A percentile compares a stretch with the other conserved stretches of the same genome.
Evolutionary conservation across 2,113 vertebrate genomes (phyloP).

Genomic region (Hippocampus abdominalis): DNA sequence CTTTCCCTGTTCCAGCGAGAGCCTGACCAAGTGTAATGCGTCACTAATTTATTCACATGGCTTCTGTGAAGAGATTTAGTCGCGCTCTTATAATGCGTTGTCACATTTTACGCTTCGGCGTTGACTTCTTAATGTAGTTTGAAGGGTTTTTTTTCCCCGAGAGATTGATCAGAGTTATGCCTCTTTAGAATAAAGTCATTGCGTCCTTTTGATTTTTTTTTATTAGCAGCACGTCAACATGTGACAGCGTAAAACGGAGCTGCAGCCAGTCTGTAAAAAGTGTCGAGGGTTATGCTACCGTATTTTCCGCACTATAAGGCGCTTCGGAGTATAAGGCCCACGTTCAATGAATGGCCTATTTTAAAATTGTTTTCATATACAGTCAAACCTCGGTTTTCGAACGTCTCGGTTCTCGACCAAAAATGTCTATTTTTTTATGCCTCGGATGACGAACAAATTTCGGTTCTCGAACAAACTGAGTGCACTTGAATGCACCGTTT

Average conservation of each 20-base stretch:
- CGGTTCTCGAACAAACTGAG: no score
- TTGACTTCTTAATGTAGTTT: conserved; percentile 3
- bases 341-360: no score
- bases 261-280: neutral
- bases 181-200: neutral
- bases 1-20: conserved; percentile 26
- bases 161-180: neutral
- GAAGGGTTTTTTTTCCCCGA: no score
- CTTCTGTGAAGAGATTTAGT: conserved; percentile 31
- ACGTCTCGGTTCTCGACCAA: no score
- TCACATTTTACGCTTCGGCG: conserved; percentile 11
- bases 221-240: neutral
- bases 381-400: no score
- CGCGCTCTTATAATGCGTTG: neutral
- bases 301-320: no score
- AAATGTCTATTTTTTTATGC: no score
- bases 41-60: conserved; percentile 43
- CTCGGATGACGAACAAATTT: no score
- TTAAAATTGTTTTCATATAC: no score
- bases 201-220: neutral
- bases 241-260: neutral
- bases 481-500: no score
- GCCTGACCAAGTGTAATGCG: conserved; percentile 26
- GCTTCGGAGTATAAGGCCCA: no score
- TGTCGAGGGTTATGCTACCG: neutral